phyloP scores from a whole-genome alignment of 2,797 vertebrate species.

The Peromyscus aztecus region DNA sequence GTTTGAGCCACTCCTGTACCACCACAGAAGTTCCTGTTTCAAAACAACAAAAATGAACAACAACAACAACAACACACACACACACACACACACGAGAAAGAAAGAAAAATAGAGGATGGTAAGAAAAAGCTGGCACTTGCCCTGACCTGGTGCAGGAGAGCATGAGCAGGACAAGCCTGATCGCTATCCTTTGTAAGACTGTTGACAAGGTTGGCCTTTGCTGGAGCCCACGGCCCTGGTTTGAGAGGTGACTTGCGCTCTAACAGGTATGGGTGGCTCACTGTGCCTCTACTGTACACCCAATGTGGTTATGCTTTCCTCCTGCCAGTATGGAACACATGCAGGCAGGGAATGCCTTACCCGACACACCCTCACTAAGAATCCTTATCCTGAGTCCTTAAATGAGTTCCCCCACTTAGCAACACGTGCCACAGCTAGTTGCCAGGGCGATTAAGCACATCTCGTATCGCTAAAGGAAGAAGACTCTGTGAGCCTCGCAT shows the following conservation, averaged over 20 bases:
- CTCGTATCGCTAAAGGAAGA: background rate
- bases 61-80: background rate
- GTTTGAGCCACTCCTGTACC: background rate
- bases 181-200: constrained; percentile 14
- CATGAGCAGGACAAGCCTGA: background rate
- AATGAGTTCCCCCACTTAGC: background rate
- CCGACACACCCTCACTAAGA: background rate
- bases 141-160: background rate
- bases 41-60: background rate
- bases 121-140: background rate
- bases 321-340: background rate
- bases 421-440: background rate
- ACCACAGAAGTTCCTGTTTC: background rate
- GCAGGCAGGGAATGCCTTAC: background rate
- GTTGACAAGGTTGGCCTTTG: background rate
- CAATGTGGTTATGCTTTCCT: background rate
- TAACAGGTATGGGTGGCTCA: background rate
- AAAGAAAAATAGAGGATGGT: background rate
- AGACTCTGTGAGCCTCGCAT: background rate
- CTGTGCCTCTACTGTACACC: background rate
- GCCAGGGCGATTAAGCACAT: background rate
- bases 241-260: constrained; percentile 27
- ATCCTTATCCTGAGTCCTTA: background rate
- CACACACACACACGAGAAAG: background rate
- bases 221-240: background rate